phyloP scores from a whole-genome alignment of 2,888 invertebrate genomes.

The Apamea epomidion region DNA sequence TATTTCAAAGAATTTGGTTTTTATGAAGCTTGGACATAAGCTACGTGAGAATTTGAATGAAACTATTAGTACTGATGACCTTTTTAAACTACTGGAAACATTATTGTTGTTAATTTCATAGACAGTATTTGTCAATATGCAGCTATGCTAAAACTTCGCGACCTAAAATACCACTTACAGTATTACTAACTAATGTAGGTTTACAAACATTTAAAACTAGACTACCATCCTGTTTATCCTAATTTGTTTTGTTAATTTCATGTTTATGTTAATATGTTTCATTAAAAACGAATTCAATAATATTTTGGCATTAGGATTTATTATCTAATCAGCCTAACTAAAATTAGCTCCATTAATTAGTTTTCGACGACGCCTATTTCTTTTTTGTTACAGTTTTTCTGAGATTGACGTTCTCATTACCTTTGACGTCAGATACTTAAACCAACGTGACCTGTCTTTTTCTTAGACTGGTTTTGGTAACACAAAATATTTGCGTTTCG shows the following conservation, averaged over 20 bases:
- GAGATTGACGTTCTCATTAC: conserved; percentile 35
- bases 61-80: background rate
- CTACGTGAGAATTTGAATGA: background rate
- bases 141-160: background rate
- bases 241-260: conserved; percentile 11
- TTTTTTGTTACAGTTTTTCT: conserved; percentile 44
- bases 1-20: conserved; percentile 32
- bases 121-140: background rate
- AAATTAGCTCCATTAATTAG: conserved; percentile 33
- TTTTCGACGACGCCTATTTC: conserved; percentile 4
- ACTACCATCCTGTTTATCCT: background rate
- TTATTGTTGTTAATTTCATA: background rate
- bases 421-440: conserved; percentile 15
- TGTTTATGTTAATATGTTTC: background rate
- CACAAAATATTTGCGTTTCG: background rate
- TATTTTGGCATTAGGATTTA: background rate
- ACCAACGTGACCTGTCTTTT: conserved; percentile 23
- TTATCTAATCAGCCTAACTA: conserved; percentile 17
- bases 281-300: background rate
- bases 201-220: background rate
- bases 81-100: background rate
- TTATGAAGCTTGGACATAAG: background rate
- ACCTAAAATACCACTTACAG: background rate
- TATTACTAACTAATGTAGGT: background rate
- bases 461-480: background rate